Percentiles rank a stretch among this genome's conserved stretches.
phyloP scores from a whole-genome alignment of 2,888 invertebrate species.

The Beris morrisii region DNA sequence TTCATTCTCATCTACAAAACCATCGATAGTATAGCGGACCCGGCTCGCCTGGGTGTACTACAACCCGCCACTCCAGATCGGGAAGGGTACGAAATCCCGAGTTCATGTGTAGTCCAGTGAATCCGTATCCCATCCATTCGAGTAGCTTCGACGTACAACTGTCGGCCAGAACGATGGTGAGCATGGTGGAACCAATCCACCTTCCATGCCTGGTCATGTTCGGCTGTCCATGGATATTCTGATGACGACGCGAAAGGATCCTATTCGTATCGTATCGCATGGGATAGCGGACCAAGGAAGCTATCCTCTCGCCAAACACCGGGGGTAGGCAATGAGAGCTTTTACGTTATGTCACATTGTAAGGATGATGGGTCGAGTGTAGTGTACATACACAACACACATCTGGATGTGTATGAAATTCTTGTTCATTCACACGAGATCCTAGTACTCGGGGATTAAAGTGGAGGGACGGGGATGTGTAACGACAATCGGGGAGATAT shows the following conservation, averaged over 20 bases:
- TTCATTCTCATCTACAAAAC: too few relatives aligned
- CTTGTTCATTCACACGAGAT: conserved; percentile 34
- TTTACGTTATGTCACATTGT: conserved; percentile 33
- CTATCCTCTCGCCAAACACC: too few relatives aligned
- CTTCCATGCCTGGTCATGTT: too few relatives aligned
- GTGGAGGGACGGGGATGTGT: conserved; percentile 1
- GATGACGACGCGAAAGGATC: too few relatives aligned
- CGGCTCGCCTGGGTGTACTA: not conserved
- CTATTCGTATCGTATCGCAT: too few relatives aligned
- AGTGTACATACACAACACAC: conserved; percentile 1
- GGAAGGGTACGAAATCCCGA: not conserved
- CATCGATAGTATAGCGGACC: not conserved
- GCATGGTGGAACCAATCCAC: not conserved
- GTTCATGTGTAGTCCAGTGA: conserved; percentile 26
- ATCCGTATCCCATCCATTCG: conserved; percentile 28
- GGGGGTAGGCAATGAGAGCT: conserved; percentile 24
- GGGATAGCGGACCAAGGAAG: too few relatives aligned
- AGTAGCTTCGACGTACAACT: conserved; percentile 28
- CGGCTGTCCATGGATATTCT: too few relatives aligned
- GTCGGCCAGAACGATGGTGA: not conserved
- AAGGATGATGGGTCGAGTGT: conserved; percentile 9
- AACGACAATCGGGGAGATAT: not conserved
- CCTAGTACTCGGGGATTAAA: not conserved
- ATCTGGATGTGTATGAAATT: conserved; percentile 32
- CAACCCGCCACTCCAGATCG: not conserved